Percentiles rank a stretch among this genome's conserved stretches.
Conservation (phyloP, 2,113 vertebrate species). For the Amblyopsis rosae region DNA sequence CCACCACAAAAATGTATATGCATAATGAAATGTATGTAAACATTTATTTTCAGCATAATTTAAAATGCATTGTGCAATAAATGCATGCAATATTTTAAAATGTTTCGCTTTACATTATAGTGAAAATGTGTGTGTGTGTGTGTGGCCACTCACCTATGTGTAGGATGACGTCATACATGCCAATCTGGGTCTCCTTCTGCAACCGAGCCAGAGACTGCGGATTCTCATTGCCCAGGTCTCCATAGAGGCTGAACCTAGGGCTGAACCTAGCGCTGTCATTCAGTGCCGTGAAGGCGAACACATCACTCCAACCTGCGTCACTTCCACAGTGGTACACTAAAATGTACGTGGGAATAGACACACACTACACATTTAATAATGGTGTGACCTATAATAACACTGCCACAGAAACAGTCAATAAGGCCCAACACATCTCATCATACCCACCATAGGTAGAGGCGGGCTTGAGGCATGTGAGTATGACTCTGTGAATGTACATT, state of each 20-base stretch:
- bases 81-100: no score
- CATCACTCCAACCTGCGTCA: constrained; percentile 81
- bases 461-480: constrained; percentile 70
- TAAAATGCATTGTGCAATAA: background rate
- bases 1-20: no score
- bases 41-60: background rate
- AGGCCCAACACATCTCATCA: background rate
- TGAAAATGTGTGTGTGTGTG: no score
- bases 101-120: background rate
- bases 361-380: background rate
- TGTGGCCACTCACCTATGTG: constrained; percentile 80
- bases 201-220: constrained; percentile 84
- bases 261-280: constrained; percentile 76
- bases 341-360: constrained; percentile 2
- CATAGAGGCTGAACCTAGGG: constrained; percentile 83
- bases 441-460: constrained; percentile 77
- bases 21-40: background rate
- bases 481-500: constrained; percentile 83
- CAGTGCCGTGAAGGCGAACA: constrained; percentile 79
- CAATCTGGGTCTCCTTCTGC: constrained; percentile 80
- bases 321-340: constrained; percentile 80
- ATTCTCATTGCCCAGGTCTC: constrained; percentile 87
- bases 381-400: background rate
- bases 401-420: background rate
- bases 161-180: constrained; percentile 82